A percentile compares a stretch with the other conserved stretches of the same genome.
phyloP scores from a whole-genome alignment of 2,888 invertebrate genomes.

The Pollenia amentaria region DNA sequence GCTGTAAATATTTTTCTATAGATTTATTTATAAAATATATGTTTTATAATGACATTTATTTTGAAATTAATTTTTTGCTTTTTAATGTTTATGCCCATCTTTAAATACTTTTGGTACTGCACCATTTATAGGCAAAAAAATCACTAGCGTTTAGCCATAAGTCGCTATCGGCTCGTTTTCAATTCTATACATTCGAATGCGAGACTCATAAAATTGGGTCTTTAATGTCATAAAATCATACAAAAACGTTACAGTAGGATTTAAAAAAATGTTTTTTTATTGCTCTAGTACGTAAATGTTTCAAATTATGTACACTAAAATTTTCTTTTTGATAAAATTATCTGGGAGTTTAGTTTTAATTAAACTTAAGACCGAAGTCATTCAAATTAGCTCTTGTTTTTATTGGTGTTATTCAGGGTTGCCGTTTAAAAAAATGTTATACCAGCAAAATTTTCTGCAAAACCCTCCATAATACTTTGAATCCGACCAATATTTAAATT shows the following conservation, averaged over 20 bases:
- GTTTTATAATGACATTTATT: conserved; percentile 34
- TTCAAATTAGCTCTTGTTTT: too few relatives aligned
- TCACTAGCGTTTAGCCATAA: conserved; percentile 77
- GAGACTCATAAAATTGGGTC: conserved; percentile 6
- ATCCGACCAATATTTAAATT: too few relatives aligned
- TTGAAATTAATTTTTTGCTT: conserved; percentile 61
- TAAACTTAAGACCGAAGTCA: too few relatives aligned
- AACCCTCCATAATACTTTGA: too few relatives aligned
- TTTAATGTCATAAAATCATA: conserved; percentile 53
- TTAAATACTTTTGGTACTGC: conserved; percentile 67
- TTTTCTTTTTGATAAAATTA: too few relatives aligned
- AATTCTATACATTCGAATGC: conserved; percentile 41
- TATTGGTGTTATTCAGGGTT: too few relatives aligned
- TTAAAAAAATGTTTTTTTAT: conserved; percentile 5
- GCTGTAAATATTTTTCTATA: conserved; percentile 15
- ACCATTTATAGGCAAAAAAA: conserved; percentile 82
- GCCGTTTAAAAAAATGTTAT: too few relatives aligned
- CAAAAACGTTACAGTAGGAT: neutral
- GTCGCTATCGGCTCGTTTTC: conserved; percentile 70
- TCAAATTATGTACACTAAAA: neutral
- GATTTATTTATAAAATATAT: conserved; percentile 41
- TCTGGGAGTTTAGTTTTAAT: too few relatives aligned
- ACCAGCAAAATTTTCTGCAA: too few relatives aligned
- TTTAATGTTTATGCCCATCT: conserved; percentile 58
- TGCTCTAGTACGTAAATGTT: neutral